Evolutionary conservation across 2,888 invertebrate genomes (phyloP), one percentile per base, ranked within the genome.

Genomic region (Aphodius granarius): DNA sequence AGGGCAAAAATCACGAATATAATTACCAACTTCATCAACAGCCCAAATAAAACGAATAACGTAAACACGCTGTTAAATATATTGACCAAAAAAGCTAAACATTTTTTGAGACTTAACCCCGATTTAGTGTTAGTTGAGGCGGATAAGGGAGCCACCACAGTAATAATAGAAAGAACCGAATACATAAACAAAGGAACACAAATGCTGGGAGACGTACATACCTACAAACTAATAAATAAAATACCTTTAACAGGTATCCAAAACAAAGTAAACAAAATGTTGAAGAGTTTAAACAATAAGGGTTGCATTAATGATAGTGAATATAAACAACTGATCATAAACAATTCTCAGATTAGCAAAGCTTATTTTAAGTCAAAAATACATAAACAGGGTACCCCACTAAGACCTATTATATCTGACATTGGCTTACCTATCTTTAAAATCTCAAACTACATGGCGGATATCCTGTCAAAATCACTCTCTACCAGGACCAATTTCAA

Each of bases 391-490:
- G 62, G 63, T 71, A 22, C 64, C 20, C 74, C 74, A 6, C 63
- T 74, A 16, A 66, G 74, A 74, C 74, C 71, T 9, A 74, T 74
- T 20, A 68, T 63, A 63, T 62, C 71, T 22, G 70, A 21, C 21
- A 63, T 71, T 17, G 65, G 68, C 5, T 74, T 63, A 72, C 65
- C 68, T 20, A 74, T 17, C 63, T 73, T 64, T 15, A 65, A 63
- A 9, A 66, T 62, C 22, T 70, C 71, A 2, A 74, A 62, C 65
- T 74, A 63, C 22, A 63, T 71, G 23, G 43, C 71, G 22, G 71
- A 74, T 6, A 70, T 71, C n/a, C 15, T 74, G 13, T 43, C n/a
- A 9, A 5, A 2, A n/a, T 16, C 72, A 43, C 23, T 17, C n/a
- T 16, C 16, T 15, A 17, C 22, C n/a, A 9, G 4, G 5, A 72